phyloP scores from a whole-genome alignment of 2,113 vertebrate genomes.

The Dunckerocampus dactyliophorus region DNA sequence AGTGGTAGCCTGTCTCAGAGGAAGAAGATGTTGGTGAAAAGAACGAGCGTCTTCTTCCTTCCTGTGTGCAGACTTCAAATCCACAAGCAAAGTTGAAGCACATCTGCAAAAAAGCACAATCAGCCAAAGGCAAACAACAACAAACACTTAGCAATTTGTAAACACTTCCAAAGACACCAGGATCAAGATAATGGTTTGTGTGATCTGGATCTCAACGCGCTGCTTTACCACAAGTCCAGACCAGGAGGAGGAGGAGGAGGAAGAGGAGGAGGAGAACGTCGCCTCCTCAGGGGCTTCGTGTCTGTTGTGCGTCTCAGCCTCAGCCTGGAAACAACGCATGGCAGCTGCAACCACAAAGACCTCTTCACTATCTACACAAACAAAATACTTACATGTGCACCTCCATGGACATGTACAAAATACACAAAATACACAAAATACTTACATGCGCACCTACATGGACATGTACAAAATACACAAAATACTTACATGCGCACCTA shows the following conservation, averaged over 20 bases:
- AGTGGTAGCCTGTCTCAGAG: too few relatives aligned
- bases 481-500: too few relatives aligned
- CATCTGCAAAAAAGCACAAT: background rate
- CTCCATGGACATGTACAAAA: background rate
- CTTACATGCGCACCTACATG: background rate
- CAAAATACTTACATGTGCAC: background rate
- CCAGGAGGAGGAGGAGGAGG: background rate
- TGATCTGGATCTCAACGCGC: background rate
- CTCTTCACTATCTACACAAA: background rate
- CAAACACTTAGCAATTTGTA: conserved; percentile 1
- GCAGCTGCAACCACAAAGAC: background rate
- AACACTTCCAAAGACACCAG: background rate
- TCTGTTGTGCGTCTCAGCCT: background rate
- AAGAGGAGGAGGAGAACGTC: background rate
- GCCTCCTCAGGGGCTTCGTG: background rate
- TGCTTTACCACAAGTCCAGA: background rate
- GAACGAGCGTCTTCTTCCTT: background rate
- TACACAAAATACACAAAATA: background rate
- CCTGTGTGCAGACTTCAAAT: background rate
- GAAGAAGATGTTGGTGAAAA: too few relatives aligned
- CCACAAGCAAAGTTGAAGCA: background rate
- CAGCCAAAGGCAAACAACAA: conserved; percentile 1
- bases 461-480: background rate
- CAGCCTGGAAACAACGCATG: background rate
- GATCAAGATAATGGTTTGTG: conserved; percentile 2